Conservation (phyloP, 2,888 invertebrate genomes). For the Mythimna loreyi region DNA sequence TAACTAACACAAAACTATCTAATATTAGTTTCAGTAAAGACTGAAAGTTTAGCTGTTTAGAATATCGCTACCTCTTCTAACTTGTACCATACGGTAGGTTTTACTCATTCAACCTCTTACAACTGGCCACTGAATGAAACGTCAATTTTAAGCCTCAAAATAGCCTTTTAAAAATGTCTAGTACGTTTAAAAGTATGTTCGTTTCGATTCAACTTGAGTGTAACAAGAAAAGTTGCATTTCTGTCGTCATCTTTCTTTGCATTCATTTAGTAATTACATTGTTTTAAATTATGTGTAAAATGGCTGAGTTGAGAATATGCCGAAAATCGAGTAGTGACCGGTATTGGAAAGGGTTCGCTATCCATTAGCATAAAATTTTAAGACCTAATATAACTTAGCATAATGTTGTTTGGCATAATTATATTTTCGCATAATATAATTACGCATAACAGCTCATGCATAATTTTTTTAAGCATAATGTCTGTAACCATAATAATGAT, state of each 20-base stretch:
- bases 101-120: conserved; percentile 87
- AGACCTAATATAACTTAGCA: too few species aligned
- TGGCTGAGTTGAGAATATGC: background rate
- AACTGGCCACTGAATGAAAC: conserved; percentile 86
- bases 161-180: conserved; percentile 81
- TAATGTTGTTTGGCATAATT: too few species aligned
- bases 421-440: too few species aligned
- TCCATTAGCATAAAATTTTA: too few species aligned
- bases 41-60: background rate
- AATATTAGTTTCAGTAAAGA: background rate
- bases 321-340: background rate
- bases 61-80: conserved; percentile 38
- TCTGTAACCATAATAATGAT: too few species aligned
- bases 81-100: conserved; percentile 74
- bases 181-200: conserved; percentile 71
- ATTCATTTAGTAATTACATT: conserved; percentile 13
- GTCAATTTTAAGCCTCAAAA: conserved; percentile 82
- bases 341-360: too few species aligned
- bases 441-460: too few species aligned
- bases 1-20: too few species aligned
- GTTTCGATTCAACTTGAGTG: conserved; percentile 62
- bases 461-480: too few species aligned
- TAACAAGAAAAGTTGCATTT: conserved; percentile 32
- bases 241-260: conserved; percentile 21
- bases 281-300: conserved; percentile 1